phyloP scores from a whole-genome alignment of 2,888 invertebrate species.

The Agrotis ipsilon region DNA sequence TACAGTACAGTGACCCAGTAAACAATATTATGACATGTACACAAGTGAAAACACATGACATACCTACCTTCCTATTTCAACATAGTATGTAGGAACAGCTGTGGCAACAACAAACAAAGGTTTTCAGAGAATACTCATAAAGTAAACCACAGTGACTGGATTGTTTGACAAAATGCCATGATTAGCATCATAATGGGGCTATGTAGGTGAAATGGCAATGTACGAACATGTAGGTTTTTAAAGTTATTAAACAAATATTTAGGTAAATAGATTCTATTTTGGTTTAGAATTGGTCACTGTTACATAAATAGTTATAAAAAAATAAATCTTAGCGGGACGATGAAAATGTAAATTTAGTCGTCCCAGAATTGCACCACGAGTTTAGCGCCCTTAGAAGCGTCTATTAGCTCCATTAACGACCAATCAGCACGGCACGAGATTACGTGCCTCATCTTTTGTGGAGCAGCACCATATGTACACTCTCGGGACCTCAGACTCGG shows the following conservation, averaged over 20 bases:
- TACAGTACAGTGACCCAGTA: slow-evolving; percentile 61
- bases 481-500: too few relatives aligned
- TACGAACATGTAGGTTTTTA: slow-evolving; percentile 18
- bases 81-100: slow-evolving; percentile 50
- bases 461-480: too few relatives aligned
- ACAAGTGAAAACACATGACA: slow-evolving; percentile 57
- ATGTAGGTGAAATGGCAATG: slow-evolving; percentile 57
- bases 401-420: too few relatives aligned
- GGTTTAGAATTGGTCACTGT: not conserved
- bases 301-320: not conserved
- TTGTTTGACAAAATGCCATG: slow-evolving; percentile 44
- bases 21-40: slow-evolving; percentile 61
- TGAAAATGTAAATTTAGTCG: too few relatives aligned
- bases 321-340: too few relatives aligned
- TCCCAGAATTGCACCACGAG: too few relatives aligned
- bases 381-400: too few relatives aligned
- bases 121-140: slow-evolving; percentile 47
- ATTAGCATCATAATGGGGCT: slow-evolving; percentile 65
- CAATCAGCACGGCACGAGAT: too few relatives aligned
- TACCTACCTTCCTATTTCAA: slow-evolving; percentile 20
- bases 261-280: not conserved
- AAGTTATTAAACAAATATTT: not conserved
- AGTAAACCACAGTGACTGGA: slow-evolving; percentile 38
- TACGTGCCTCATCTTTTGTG: too few relatives aligned
- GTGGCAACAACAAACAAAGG: slow-evolving; percentile 61